A percentile compares a stretch with the other conserved stretches of the same genome.
These are phyloP conservation scores for Rhincodon typus DNA, from an alignment of 2,797 vertebrate species.

Conservation along the genomic window DNA sequence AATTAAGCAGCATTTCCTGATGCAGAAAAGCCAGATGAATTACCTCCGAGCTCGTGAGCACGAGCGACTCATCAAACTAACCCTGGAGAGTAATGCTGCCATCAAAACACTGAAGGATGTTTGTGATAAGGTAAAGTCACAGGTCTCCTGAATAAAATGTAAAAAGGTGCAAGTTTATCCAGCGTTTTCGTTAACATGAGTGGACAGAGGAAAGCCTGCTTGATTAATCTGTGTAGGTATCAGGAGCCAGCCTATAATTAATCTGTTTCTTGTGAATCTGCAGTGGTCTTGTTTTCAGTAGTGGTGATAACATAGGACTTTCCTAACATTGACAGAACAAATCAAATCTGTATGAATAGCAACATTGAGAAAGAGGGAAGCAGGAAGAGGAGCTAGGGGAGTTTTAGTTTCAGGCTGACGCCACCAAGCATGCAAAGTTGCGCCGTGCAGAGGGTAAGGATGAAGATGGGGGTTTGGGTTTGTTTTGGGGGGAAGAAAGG, in stretches of 20 bases:
- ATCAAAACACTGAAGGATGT: conserved; percentile 53
- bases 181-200: not conserved
- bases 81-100: conserved; percentile 52
- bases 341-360: not conserved
- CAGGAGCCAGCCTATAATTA: not conserved
- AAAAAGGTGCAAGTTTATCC: not conserved
- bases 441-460: not conserved
- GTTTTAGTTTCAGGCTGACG: not conserved
- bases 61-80: conserved; percentile 54
- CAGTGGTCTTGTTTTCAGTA: not conserved
- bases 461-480: not conserved
- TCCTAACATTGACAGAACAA: not conserved
- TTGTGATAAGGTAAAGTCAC: conserved; percentile 55
- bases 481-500: not conserved
- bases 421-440: not conserved
- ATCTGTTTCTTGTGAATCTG: not conserved
- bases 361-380: not conserved
- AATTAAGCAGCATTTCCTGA: conserved; percentile 50
- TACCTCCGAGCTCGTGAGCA: conserved; percentile 46
- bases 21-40: conserved; percentile 55
- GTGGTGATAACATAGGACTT: not conserved
- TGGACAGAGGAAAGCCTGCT: not conserved
- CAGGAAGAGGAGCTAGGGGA: too few relatives aligned
- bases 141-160: not conserved
- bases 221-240: not conserved